These are phyloP conservation scores for Dasysyrphus tricinctus DNA, from an alignment of 2,888 invertebrate genomes.

Conservation along the genomic window DNA sequence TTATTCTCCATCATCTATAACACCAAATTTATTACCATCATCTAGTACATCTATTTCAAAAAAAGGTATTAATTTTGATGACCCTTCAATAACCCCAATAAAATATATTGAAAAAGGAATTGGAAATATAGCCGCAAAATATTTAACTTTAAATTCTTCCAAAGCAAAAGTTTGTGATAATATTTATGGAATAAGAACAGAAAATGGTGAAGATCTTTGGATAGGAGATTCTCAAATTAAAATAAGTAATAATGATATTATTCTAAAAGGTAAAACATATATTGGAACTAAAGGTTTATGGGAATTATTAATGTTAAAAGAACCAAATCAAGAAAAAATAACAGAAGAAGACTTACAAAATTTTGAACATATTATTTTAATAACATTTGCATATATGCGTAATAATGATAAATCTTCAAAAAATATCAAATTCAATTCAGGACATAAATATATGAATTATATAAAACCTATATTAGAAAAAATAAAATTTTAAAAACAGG, in stretches of 20 bases:
- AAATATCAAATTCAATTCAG: not conserved
- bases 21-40: too few species aligned
- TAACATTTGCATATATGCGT: slow-evolving; percentile 7
- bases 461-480: slow-evolving; percentile 25
- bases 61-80: too few species aligned
- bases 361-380: slow-evolving; percentile 29
- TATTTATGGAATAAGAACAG: slow-evolving; percentile 19
- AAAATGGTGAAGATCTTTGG: slow-evolving; percentile 17
- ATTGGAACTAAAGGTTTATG: slow-evolving; percentile 11
- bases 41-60: too few species aligned
- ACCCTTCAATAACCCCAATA: too few species aligned
- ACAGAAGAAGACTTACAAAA: slow-evolving; percentile 27
- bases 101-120: too few species aligned
- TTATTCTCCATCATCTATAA: too few species aligned
- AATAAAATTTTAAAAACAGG: too few species aligned
- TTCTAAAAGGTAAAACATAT: slow-evolving; percentile 10
- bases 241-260: slow-evolving; percentile 2
- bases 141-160: slow-evolving; percentile 17
- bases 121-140: too few species aligned
- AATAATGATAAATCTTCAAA: not conserved
- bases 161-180: slow-evolving; percentile 14
- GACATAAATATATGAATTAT: slow-evolving; percentile 26
- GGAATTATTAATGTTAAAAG: slow-evolving; percentile 41
- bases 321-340: slow-evolving; percentile 12
- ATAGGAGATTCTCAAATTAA: slow-evolving; percentile 23